phyloP scores from a whole-genome alignment of 92 coral and sea anemone genomes.

The Anthopleura xanthogrammica region DNA sequence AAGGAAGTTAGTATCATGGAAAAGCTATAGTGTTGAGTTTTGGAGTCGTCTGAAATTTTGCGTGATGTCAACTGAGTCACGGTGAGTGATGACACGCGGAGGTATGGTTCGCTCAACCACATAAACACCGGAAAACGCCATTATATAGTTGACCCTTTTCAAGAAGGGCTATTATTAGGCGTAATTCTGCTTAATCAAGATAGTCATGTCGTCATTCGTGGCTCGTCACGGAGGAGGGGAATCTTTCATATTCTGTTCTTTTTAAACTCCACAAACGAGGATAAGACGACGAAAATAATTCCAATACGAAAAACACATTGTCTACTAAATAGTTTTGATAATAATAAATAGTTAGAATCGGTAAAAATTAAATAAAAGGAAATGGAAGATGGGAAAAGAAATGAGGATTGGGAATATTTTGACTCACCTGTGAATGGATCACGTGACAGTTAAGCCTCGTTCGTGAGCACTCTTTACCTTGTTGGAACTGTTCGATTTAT shows the following conservation, averaged over 20 bases:
- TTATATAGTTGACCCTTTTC: neutral
- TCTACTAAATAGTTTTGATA: no score
- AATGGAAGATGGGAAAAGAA: neutral
- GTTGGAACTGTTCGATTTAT: neutral
- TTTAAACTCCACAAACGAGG: neutral
- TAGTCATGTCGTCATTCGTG: neutral
- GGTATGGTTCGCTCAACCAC: neutral
- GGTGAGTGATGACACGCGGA: neutral
- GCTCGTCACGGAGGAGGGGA: neutral
- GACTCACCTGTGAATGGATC: neutral
- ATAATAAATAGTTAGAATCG: neutral
- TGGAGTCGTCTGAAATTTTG: neutral
- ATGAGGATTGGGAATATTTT: neutral
- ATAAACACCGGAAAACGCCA: neutral
- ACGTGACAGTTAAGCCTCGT: slow-evolving; percentile 34
- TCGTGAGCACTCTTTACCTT: neutral
- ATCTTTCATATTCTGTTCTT: no score
- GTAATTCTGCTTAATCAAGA: neutral
- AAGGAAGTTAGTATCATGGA: no score
- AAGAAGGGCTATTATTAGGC: neutral
- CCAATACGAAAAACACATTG: no score
- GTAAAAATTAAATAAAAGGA: neutral
- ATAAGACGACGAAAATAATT: no score
- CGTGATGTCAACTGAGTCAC: neutral
- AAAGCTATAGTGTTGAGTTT: no score